Percentiles rank a stretch among this genome's conserved stretches.
Conservation (phyloP, 2,888 invertebrate genomes). For the Tetragonula carbonaria region DNA sequence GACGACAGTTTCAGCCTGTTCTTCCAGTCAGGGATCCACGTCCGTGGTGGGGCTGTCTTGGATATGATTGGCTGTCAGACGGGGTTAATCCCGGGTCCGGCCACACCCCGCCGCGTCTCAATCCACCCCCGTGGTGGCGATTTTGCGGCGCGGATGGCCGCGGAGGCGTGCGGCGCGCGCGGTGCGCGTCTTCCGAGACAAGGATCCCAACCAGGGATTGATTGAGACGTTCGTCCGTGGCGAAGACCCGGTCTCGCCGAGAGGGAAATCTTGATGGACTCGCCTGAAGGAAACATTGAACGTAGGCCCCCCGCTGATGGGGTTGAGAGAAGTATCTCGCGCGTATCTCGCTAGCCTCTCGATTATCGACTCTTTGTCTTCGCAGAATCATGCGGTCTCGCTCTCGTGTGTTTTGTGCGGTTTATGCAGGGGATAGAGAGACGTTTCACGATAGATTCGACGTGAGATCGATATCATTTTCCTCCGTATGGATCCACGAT, state of each 20-base stretch:
- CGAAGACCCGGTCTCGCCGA: neutral
- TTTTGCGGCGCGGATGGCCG: conserved; percentile 39
- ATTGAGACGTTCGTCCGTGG: conserved; percentile 45
- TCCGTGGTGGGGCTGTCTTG: conserved; percentile 75
- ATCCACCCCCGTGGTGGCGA: conserved; percentile 72
- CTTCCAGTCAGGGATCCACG: conserved; percentile 47
- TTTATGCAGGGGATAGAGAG: neutral
- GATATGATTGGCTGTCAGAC: conserved; percentile 80
- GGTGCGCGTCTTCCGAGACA: neutral
- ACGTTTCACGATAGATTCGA: too few species aligned
- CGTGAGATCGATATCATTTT: too few species aligned
- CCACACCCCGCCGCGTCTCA: conserved; percentile 81
- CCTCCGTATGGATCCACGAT: too few species aligned
- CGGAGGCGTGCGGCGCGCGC: neutral
- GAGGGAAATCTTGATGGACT: conserved; percentile 52
- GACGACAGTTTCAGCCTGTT: conserved; percentile 71
- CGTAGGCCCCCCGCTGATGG: neutral
- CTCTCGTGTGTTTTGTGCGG: neutral
- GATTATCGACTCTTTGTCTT: neutral
- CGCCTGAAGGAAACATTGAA: neutral
- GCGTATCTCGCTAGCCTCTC: neutral
- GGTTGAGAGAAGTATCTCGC: neutral
- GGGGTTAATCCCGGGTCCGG: conserved; percentile 78
- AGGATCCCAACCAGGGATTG: conserved; percentile 27
- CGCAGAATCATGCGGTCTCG: neutral